These are phyloP conservation scores for Anoplophora glabripennis DNA, from an alignment of 1,140 invertebrate species.

Conservation along the genomic window DNA sequence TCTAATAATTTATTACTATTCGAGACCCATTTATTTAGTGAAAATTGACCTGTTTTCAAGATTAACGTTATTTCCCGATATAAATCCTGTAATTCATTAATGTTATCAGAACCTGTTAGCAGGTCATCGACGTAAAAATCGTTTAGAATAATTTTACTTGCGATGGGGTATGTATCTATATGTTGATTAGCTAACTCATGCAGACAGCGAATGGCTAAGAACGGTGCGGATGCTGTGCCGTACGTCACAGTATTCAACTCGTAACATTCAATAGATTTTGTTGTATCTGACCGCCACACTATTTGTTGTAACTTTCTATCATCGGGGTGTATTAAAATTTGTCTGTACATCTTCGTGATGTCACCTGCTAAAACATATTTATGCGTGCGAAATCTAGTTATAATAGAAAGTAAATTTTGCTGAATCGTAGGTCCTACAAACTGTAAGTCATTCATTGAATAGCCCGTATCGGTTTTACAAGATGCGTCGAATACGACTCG, in stretches of 20 bases:
- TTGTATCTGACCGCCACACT: conserved; percentile 23
- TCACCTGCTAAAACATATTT: conserved; percentile 36
- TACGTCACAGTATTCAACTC: conserved; percentile 41
- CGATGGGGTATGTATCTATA: conserved; percentile 35
- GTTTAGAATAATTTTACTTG: conserved; percentile 30
- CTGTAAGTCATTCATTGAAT: conserved; percentile 44
- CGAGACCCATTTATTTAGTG: background rate
- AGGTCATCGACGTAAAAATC: conserved; percentile 52
- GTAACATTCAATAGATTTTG: conserved; percentile 28
- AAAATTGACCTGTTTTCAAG: background rate
- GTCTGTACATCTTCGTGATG: conserved; percentile 45
- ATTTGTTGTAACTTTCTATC: conserved; percentile 37
- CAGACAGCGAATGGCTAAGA: conserved; percentile 35
- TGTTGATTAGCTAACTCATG: conserved; percentile 38
- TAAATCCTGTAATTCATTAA: conserved; percentile 8
- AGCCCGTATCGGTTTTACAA: conserved; percentile 27
- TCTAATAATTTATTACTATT: conserved; percentile 2
- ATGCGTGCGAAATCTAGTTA: conserved; percentile 40
- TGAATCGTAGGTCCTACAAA: conserved; percentile 45
- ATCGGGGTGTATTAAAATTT: conserved; percentile 30
- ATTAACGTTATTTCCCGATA: background rate
- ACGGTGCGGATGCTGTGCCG: conserved; percentile 39
- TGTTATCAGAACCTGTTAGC: conserved; percentile 40
- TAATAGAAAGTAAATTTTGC: conserved; percentile 40
- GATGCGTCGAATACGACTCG: conserved; percentile 38